Conservation (phyloP, 2,888 invertebrate species). For the Torymus texanus region DNA sequence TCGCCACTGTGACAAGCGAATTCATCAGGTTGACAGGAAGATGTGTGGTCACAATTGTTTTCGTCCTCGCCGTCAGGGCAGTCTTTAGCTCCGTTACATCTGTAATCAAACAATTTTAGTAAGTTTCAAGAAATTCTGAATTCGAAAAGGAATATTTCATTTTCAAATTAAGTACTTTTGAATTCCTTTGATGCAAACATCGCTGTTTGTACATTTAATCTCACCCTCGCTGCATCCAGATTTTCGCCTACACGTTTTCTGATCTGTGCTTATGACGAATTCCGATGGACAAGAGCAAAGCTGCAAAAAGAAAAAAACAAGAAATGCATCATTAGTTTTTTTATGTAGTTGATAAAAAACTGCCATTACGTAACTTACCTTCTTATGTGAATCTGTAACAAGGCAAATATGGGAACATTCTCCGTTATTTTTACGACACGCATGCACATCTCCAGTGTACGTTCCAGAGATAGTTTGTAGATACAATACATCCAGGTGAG, state of each 20-base stretch:
- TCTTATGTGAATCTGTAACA: constrained; percentile 67
- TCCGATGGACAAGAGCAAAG: constrained; percentile 83
- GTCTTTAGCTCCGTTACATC: constrained; percentile 78
- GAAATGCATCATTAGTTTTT: background rate
- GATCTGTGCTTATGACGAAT: constrained; percentile 77
- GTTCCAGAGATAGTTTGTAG: constrained; percentile 76
- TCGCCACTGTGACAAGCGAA: constrained; percentile 78
- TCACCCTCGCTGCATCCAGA: constrained; percentile 72
- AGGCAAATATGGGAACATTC: constrained; percentile 87
- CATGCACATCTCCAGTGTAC: constrained; percentile 73
- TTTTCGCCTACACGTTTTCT: constrained; percentile 78
- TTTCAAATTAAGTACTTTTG: constrained; percentile 60
- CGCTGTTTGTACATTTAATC: constrained; percentile 76
- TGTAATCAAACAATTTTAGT: constrained; percentile 35
- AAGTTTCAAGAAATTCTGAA: background rate
- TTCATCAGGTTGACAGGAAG: constrained; percentile 56
- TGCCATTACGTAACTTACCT: constrained; percentile 53
- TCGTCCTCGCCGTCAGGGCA: constrained; percentile 80
- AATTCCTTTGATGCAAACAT: constrained; percentile 73
- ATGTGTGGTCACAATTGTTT: constrained; percentile 73
- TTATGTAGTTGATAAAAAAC: background rate
- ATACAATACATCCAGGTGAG: constrained; percentile 73
- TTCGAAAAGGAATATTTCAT: background rate
- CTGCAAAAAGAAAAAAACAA: constrained; percentile 52
- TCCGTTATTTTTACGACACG: constrained; percentile 79